Conservation (phyloP, 2,113 vertebrate genomes). For the Pangasianodon gigas region DNA sequence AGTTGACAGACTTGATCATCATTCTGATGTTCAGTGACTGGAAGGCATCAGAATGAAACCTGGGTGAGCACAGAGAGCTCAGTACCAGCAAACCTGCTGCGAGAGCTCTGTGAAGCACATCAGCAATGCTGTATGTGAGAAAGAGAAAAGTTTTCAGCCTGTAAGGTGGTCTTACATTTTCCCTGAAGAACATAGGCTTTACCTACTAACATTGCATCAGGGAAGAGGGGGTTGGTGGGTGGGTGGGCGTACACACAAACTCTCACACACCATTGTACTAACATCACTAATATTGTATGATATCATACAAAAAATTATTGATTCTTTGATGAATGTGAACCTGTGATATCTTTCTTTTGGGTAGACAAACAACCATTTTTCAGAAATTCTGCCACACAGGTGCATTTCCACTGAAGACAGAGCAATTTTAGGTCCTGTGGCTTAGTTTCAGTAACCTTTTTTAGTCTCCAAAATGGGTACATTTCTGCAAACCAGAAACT, state of each 20-base stretch:
- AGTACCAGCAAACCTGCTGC: neutral
- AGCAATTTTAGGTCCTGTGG: neutral
- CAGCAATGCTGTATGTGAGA: neutral
- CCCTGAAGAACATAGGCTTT: neutral
- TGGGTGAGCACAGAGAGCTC: neutral
- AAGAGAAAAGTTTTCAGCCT: neutral
- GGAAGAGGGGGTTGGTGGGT: neutral
- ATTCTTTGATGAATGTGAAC: neutral
- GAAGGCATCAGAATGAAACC: neutral
- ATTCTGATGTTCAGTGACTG: neutral
- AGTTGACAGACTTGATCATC: neutral
- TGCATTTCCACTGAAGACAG: neutral
- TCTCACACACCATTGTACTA: neutral
- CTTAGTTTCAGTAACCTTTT: neutral
- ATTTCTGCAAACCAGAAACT: neutral
- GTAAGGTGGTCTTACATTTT: neutral
- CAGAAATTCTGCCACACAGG: neutral
- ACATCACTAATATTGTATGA: neutral
- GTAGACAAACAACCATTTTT: neutral
- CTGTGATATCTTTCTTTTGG: neutral
- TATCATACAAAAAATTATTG: neutral
- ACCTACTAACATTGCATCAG: neutral
- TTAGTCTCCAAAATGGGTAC: neutral
- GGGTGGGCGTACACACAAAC: neutral
- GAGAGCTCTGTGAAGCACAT: neutral